Base-by-base conservation (phyloP, 2,113 vertebrate species). In the Oryzias woworae region DNA sequence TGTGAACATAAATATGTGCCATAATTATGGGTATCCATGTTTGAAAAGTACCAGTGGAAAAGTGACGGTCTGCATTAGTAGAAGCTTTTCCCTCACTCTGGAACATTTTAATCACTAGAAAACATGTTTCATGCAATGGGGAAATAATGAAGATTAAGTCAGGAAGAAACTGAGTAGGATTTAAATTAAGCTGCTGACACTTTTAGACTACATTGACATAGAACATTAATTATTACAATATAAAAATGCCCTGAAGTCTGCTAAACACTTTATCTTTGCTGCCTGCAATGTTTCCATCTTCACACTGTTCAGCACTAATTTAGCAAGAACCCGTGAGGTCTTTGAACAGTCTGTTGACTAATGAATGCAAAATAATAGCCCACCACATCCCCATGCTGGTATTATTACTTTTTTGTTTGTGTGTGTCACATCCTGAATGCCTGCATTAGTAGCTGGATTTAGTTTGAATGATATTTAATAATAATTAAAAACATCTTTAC, bases 91-190 rank as follows among this genome's bases (percentile, higher is more conserved):
- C 45, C 31, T 26, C 28, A 42, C 42, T 81, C 61, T 20, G 49
- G 63, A 87, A 86, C 80, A 79, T 86, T 88, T 85, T 89, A 91
- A 90, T 89, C 86, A 83, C 72, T 79, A 68, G 74, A 89, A 89
- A 90, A 87, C 75, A 89, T 80, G 84, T 84, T 85, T 65, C 45
- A 48, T 77, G 77, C 77, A 81, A 87, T 85, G 74, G 71, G 57
- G 74, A 86, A 90, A 86, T 90, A 89, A 90, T 89, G 85, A 89
- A 87, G 87, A 89, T 86, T 83, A 90, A 90, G 74, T 83, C 68
- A 73, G 72, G 69, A 44, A 75, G 81, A 80, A 87, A 89, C 76
- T 82, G 75, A 88, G 80, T 61, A 49, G 80, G 80, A 89, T 87
- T 86, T 87, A 80, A 89, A 91, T 89, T 78, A 90, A 87, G 75